Conservation (phyloP, 2,888 invertebrate genomes). For the Anodontia alba region DNA sequence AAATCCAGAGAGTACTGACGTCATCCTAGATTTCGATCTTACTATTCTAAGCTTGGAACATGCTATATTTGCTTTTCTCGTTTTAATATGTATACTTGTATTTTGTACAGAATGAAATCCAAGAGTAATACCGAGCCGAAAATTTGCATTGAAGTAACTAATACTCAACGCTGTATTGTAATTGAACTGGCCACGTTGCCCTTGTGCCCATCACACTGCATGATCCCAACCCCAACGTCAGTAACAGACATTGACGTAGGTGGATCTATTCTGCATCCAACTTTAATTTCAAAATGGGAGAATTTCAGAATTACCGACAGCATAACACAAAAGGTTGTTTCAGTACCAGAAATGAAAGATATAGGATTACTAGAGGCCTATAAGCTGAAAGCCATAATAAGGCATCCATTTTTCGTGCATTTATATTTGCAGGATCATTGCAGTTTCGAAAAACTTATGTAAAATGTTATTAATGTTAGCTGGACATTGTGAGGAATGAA, state of each 20-base stretch:
- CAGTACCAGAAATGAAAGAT: too few relatives aligned
- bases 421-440: too few relatives aligned
- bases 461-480: too few relatives aligned
- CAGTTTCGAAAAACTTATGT: too few relatives aligned
- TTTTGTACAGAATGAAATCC: background rate
- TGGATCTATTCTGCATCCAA: background rate
- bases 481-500: too few relatives aligned
- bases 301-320: too few relatives aligned
- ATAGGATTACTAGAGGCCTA: too few relatives aligned
- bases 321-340: too few relatives aligned
- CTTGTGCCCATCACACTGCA: background rate
- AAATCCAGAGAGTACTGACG: background rate
- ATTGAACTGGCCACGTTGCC: background rate
- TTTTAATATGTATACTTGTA: background rate
- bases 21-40: background rate
- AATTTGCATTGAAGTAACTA: background rate
- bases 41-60: background rate
- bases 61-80: background rate
- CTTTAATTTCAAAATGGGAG: too few relatives aligned
- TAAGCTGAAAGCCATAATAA: too few relatives aligned
- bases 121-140: background rate
- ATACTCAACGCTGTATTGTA: background rate
- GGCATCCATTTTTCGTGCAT: too few relatives aligned
- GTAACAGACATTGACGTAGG: background rate
- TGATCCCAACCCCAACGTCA: background rate